These are phyloP conservation scores for Psittacula derbiana DNA, from an alignment of 2,797 vertebrate genomes.

Conservation along the genomic window DNA sequence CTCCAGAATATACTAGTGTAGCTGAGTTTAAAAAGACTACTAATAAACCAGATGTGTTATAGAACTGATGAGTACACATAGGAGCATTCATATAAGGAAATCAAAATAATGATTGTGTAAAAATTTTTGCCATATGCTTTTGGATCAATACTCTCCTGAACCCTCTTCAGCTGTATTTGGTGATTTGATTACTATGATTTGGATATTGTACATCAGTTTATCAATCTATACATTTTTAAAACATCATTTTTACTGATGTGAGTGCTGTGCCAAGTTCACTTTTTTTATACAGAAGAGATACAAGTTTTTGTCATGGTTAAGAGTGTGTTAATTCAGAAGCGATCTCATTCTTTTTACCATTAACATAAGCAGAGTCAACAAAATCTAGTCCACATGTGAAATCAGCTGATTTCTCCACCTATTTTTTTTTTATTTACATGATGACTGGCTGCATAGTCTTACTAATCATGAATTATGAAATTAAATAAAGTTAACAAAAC, in stretches of 20 bases:
- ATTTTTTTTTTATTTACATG: not conserved
- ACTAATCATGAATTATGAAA: not conserved
- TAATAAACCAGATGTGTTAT: not conserved
- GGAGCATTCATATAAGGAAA: accelerated
- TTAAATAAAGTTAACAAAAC: not conserved
- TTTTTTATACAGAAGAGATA: not conserved
- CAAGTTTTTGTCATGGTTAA: not conserved
- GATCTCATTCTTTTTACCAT: not conserved
- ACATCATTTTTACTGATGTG: not conserved
- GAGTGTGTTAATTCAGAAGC: not conserved
- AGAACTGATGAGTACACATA: not conserved
- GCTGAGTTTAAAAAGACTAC: not conserved
- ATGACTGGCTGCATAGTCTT: not conserved
- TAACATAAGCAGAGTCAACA: not conserved
- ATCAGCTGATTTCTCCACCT: accelerated
- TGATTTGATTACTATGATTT: not conserved
- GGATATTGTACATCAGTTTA: not conserved
- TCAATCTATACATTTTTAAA: not conserved
- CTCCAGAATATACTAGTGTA: not conserved
- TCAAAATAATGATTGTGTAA: not conserved
- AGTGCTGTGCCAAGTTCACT: not conserved
- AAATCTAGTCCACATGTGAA: not conserved
- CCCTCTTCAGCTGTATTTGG: not conserved
- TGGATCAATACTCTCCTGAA: not conserved
- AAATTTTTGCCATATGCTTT: not conserved